Evolutionary conservation across 2,113 vertebrate genomes (phyloP).

Genomic region (Rhinopithecus roxellana): DNA sequence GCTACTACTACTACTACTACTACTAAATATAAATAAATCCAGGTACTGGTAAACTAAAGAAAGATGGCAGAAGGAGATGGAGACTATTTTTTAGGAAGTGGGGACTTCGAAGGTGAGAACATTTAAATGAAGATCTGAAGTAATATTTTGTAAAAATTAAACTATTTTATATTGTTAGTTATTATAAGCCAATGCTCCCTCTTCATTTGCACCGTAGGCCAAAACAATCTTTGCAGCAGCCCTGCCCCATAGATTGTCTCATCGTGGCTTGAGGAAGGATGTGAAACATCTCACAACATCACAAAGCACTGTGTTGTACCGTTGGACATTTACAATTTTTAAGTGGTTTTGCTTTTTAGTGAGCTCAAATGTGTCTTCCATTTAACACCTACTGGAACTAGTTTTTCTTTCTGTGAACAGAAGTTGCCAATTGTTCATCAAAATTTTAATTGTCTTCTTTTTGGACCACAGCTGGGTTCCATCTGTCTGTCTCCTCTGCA

Average conservation of each 20-base stretch:
- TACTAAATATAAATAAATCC: no score
- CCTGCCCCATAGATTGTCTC: not conserved
- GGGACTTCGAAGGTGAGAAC: not conserved
- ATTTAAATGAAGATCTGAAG: not conserved
- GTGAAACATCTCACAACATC: not conserved
- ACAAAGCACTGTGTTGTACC: not conserved
- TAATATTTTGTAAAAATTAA: not conserved
- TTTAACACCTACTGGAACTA: not conserved
- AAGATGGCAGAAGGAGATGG: not conserved
- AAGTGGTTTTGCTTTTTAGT: not conserved
- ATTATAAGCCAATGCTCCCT: no score
- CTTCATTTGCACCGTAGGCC: not conserved
- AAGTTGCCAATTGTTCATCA: not conserved
- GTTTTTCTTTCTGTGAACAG: not conserved
- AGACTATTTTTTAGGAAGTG: not conserved
- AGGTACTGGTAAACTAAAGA: not conserved
- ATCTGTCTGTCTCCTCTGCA: not conserved
- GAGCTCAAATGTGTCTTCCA: not conserved
- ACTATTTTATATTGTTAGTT: not conserved
- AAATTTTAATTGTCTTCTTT: not conserved
- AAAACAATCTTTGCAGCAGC: not conserved
- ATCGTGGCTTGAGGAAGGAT: not conserved
- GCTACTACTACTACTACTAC: no score
- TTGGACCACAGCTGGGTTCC: not conserved
- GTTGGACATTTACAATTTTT: not conserved